Conservation (phyloP, 2,888 invertebrate species). For the Vannuccia rotundouncinata region DNA sequence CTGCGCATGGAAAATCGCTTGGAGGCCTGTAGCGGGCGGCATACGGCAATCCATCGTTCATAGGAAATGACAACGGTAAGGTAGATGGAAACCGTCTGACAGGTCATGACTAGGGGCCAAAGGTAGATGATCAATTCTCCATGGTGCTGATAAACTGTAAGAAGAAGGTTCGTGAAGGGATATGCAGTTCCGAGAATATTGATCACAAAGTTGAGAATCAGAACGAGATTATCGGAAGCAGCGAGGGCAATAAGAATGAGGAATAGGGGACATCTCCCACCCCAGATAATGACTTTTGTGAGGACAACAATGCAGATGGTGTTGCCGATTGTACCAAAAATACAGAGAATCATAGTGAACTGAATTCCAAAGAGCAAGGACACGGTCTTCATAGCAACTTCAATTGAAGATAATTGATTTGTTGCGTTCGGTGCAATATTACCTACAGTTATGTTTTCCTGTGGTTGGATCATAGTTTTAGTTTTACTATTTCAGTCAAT, state of each 20-base stretch:
- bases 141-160: conserved; percentile 32
- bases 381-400: conserved; percentile 20
- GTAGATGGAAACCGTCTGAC: conserved; percentile 45
- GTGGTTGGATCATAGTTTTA: no score
- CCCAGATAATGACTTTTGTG: conserved; percentile 18
- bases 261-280: conserved; percentile 25
- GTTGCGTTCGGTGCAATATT: no score
- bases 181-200: conserved; percentile 35
- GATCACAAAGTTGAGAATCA: conserved; percentile 32
- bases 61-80: conserved; percentile 45
- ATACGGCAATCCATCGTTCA: conserved; percentile 45
- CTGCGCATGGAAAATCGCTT: conserved; percentile 41
- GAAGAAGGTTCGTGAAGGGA: background rate
- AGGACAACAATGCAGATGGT: conserved; percentile 36
- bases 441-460: no score
- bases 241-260: conserved; percentile 36
- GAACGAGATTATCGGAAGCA: conserved; percentile 32
- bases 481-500: no score
- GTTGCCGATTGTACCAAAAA: conserved; percentile 38
- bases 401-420: no score
- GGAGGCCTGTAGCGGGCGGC: conserved; percentile 42
- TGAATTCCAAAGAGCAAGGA: conserved; percentile 34
- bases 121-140: conserved; percentile 36
- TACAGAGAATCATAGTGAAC: conserved; percentile 33
- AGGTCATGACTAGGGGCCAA: conserved; percentile 44